phyloP scores from a whole-genome alignment of 2,113 vertebrate species.

The Ictalurus furcatus region DNA sequence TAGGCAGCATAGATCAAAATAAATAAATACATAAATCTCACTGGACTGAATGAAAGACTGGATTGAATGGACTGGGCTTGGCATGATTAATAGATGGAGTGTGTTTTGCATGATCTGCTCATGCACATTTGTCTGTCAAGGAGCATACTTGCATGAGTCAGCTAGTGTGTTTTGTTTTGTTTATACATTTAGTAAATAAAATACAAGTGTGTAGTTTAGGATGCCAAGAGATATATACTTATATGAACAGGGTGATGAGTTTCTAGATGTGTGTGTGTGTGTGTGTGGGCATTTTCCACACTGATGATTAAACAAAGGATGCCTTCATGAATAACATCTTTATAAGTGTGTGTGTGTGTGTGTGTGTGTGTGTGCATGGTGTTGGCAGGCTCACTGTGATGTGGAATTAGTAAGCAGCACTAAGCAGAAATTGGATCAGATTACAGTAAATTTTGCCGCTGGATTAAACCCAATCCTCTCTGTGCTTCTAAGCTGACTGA shows the following conservation, averaged over 20 bases:
- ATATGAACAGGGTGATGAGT: background rate
- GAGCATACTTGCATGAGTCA: background rate
- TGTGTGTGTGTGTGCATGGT: conserved; percentile 29
- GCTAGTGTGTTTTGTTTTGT: background rate
- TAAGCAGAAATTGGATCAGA: conserved; percentile 60
- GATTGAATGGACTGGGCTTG: background rate
- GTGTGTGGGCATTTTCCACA: background rate
- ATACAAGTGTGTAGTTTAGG: background rate
- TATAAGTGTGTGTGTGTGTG: conserved; percentile 11
- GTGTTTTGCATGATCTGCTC: background rate
- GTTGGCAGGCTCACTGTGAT: conserved; percentile 45
- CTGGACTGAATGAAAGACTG: conserved; percentile 10
- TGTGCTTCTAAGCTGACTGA: conserved; percentile 17
- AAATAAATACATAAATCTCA: background rate
- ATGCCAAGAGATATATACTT: background rate
- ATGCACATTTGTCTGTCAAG: background rate
- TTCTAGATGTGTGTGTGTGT: background rate
- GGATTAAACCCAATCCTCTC: conserved; percentile 56
- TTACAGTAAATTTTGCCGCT: conserved; percentile 58
- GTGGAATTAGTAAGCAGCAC: conserved; percentile 52
- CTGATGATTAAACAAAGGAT: background rate
- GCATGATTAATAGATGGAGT: background rate
- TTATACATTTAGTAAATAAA: background rate
- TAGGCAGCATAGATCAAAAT: conserved; percentile 37
- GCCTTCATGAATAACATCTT: background rate